phyloP scores from a whole-genome alignment of 2,797 vertebrate species.

The Zenarchopterus dispar region DNA sequence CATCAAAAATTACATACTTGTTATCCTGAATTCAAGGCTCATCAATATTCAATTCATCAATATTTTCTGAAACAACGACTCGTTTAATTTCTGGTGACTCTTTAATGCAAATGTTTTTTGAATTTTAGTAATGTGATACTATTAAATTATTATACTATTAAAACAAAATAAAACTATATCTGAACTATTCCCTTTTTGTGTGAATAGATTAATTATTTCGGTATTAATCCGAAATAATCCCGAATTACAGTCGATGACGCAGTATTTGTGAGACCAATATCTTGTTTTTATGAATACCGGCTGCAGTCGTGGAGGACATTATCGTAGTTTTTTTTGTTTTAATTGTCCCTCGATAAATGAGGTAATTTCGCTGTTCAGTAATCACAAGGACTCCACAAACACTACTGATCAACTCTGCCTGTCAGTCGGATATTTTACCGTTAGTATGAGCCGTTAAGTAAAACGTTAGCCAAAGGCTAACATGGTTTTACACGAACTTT shows the following conservation, averaged over 20 bases:
- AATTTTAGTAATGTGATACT: no score
- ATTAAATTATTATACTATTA: no score
- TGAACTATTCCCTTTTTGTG: no score
- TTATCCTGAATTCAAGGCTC: no score
- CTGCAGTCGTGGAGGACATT: slow-evolving; percentile 3
- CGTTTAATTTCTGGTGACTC: no score
- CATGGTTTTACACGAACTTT: background rate
- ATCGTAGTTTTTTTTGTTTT: background rate
- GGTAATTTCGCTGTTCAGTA: slow-evolving; percentile 31
- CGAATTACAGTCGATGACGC: slow-evolving; percentile 49
- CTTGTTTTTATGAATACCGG: slow-evolving; percentile 33
- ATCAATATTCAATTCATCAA: no score
- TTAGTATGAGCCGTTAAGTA: background rate
- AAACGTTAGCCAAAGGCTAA: slow-evolving; percentile 13
- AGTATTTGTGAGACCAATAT: slow-evolving; percentile 64
- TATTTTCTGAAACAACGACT: no score
- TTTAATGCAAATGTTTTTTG: no score
- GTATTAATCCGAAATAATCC: no score
- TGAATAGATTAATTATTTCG: no score
- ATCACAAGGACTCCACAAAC: accelerated
- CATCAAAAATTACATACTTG: no score
- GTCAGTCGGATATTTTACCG: background rate
- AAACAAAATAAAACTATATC: no score
- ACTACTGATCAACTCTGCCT: background rate
- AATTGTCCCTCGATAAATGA: slow-evolving; percentile 5